phyloP scores from a whole-genome alignment of 1,140 invertebrate species.

The Sesamia nonagrioides region DNA sequence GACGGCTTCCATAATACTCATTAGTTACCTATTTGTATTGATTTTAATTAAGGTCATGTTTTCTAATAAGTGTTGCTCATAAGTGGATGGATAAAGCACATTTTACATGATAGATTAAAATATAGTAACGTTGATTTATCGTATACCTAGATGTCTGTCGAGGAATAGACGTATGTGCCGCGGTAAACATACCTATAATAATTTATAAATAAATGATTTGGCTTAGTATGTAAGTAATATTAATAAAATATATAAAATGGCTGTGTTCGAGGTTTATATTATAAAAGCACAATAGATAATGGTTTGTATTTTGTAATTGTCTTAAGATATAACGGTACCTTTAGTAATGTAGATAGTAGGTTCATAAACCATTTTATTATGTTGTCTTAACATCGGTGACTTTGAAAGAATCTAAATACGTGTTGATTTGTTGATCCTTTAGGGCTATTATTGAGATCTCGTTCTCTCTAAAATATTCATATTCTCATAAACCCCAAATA shows the following conservation, averaged over 20 bases:
- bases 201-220: conserved; percentile 23
- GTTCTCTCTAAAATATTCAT: no score
- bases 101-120: not conserved
- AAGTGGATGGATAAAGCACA: conserved; percentile 20
- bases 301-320: conserved; percentile 71
- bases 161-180: not conserved
- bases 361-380: not conserved
- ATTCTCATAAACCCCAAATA: conserved; percentile 15
- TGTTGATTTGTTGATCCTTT: not conserved
- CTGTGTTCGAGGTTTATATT: conserved; percentile 82
- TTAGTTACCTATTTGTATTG: conserved; percentile 42
- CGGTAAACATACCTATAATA: conserved; percentile 9
- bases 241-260: conserved; percentile 72
- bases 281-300: conserved; percentile 74
- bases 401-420: not conserved
- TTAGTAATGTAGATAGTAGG: conserved; percentile 42
- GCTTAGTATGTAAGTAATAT: conserved; percentile 55
- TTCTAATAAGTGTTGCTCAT: conserved; percentile 28
- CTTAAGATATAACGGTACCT: conserved; percentile 23
- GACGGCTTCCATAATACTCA: conserved; percentile 53
- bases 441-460: not conserved
- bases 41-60: conserved; percentile 32
- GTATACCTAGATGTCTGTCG: not conserved
- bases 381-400: not conserved
- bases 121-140: not conserved